Base-by-base conservation (phyloP, 2,797 vertebrate species). In the Propithecus deckenii region DNA sequence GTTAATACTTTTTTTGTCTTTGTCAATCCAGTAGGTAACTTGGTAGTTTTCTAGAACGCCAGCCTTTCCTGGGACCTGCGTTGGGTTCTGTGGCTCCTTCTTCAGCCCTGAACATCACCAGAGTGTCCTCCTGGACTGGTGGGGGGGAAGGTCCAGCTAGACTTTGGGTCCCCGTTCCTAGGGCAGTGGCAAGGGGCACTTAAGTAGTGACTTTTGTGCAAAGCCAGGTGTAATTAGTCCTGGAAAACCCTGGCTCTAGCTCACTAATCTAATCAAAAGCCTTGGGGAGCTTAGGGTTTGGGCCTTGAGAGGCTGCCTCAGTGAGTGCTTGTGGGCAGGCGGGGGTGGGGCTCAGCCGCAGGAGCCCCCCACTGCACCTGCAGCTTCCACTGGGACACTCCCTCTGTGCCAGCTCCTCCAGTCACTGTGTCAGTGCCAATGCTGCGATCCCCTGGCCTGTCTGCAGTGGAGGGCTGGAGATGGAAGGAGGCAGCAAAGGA, bases 221-320 rank as follows among this genome's bases (percentile, higher is more conserved):
- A 91, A 96, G 17, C 20, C 55, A 91, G 43, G 12, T 71, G 1
- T 55, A 80, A 75, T 85, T 78, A 85, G 84, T 91, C 15, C 52
- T 32, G 30, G 22, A 30, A 84, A 95, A 85, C 20, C 52, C 10
- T 50, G 35, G 79, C 6, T 7, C 4, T 48, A 1, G 9, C 48
- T 28, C 5, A 1, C 57, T 86, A 80, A 91, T 75, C 63, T 43
- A 92, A 52, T 43, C 61, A 55, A 46, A 35, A 4, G 14, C 18
- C 35, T 48, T 7, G 38, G 14, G 48, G 63, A 89, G n/a, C 30
- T 11, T 2, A 75, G 30, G 74, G 18, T 48, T 13, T 32, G 28
- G 57, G n/a, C 72, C 12, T 14, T 25, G 8, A 4, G 2, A 18
- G 38, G 14, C 17, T 7, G 38, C 28, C n/a, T 35, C 11, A 8